Conservation (phyloP, 2,888 invertebrate species). For the Parasteatoda lunata region DNA sequence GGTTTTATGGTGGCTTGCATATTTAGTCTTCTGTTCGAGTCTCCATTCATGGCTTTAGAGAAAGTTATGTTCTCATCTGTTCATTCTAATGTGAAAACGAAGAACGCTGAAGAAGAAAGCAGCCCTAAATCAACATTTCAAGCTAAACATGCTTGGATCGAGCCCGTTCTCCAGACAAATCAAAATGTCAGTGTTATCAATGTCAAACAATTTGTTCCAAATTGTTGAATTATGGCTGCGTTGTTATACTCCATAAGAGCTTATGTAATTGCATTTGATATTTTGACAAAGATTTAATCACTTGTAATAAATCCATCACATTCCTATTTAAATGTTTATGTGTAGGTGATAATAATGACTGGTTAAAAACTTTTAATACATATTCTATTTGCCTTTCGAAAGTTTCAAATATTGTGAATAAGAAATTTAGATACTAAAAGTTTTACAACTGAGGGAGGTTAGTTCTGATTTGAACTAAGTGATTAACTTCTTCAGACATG, state of each 20-base stretch:
- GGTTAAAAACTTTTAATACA: too few relatives aligned
- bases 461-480: too few relatives aligned
- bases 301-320: not conserved
- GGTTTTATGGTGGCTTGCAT: constrained; percentile 12
- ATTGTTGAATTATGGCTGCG: not conserved
- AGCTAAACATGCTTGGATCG: too few relatives aligned
- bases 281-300: not conserved
- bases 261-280: not conserved
- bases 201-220: not conserved
- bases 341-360: not conserved
- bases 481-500: too few relatives aligned
- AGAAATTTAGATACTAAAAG: too few relatives aligned
- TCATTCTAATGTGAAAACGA: not conserved
- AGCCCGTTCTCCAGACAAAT: not conserved
- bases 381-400: too few relatives aligned
- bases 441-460: too few relatives aligned
- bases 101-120: not conserved
- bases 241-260: not conserved
- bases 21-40: constrained; percentile 29
- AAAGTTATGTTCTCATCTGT: constrained; percentile 29
- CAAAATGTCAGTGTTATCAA: not conserved
- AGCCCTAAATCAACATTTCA: too few relatives aligned
- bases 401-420: too few relatives aligned
- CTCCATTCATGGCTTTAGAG: constrained; percentile 31
- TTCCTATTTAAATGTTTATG: not conserved